Percentiles rank a stretch among this genome's conserved stretches.
These are phyloP conservation scores for Aix galericulata DNA, from an alignment of 2,113 vertebrate species.

Conservation along the genomic window DNA sequence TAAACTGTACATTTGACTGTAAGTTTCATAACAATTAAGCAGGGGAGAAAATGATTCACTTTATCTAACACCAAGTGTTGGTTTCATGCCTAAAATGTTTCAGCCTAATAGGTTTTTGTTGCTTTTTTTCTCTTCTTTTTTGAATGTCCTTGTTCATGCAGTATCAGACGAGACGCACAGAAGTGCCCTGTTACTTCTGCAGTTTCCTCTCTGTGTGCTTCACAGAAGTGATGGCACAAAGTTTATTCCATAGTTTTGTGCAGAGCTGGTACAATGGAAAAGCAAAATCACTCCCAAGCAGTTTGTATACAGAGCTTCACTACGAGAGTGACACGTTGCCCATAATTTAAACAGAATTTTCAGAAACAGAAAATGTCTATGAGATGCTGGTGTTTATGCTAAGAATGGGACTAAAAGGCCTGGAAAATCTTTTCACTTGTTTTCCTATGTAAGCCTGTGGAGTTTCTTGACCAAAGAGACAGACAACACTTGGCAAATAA, in stretches of 20 bases:
- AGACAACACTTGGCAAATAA: neutral
- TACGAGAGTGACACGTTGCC: neutral
- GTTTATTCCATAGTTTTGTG: neutral
- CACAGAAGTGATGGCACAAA: fast-evolving
- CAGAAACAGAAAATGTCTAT: neutral
- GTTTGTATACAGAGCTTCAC: neutral
- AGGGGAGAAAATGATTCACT: neutral
- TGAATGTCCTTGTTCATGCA: neutral
- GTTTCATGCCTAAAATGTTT: neutral
- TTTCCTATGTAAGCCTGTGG: neutral
- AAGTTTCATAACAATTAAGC: neutral
- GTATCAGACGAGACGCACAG: neutral
- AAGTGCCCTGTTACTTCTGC: neutral
- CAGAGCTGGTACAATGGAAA: neutral
- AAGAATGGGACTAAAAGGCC: neutral
- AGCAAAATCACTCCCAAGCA: neutral
- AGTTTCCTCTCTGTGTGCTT: neutral
- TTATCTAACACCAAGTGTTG: neutral
- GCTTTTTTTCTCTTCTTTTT: neutral
- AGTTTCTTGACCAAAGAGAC: neutral
- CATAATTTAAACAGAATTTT: neutral
- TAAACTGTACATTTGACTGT: neutral
- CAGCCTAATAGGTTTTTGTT: too few species aligned
- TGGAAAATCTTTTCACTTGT: neutral
- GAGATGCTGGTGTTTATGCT: neutral